Base-by-base conservation (phyloP, 1,140 invertebrate species). In the Pectinophora gossypiella region DNA sequence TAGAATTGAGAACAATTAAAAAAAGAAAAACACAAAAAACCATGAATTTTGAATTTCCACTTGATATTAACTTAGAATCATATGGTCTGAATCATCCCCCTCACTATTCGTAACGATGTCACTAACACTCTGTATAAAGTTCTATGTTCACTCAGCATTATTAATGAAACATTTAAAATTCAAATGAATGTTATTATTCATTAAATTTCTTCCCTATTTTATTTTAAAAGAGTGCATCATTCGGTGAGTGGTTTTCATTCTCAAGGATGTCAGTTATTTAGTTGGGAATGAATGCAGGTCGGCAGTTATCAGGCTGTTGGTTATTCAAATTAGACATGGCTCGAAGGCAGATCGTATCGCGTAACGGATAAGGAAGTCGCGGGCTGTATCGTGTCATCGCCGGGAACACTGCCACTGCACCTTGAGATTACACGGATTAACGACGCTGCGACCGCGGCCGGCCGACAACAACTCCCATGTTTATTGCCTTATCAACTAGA, bases 281-380 rank as follows among this genome's bases (percentile, higher is more conserved):
- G 54, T 62, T 53, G 54, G 69, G 64, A 66, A 70, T 67, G 59
- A 67, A 73, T 72, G 65, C 60, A 64, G 56, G 59, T 74, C 59
- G 61, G 61, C 55, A 72, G 64, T 72, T 53, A 23, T 53, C 43
- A 45, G 20, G 20, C 27, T 38, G 51, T 47, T 20, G 43, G 51
- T 45, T 82, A 84, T 84, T 80, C 65, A 80, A 84, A 84, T 84
- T 69, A 78, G 76, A 71, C 71, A 64, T 62, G 58, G 71, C 62
- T 72, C 61, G 71, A 62, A 58, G 59, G 66, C 49, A 67, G 74
- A 81, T 84, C 54, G 61, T 74, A 81, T 81, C 76, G 63, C 66
- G 71, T 73, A 71, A 76, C 69, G 80, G 74, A 78, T 79, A 81
- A 84, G 80, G 77, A 75, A 78, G 69, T 72, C 67, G 61, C 59